A percentile compares a stretch with the other conserved stretches of the same genome.
These are phyloP conservation scores for Spizella passerina DNA, from an alignment of 2,797 vertebrate species.

Conservation along the genomic window DNA sequence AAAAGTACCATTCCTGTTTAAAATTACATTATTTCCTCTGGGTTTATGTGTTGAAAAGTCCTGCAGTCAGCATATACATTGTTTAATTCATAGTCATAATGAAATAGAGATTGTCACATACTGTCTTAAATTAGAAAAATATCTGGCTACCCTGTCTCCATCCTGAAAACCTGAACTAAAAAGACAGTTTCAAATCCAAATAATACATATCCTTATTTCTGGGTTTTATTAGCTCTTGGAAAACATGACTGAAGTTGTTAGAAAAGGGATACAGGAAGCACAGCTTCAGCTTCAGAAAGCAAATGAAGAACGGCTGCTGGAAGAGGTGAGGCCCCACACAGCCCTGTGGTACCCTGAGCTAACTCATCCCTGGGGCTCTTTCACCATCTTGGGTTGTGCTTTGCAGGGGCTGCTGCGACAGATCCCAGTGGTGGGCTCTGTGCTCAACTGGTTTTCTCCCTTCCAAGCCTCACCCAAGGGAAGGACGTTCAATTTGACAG, in stretches of 20 bases:
- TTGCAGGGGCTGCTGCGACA: constrained; percentile 91
- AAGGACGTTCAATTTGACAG: constrained; percentile 91
- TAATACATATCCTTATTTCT: neutral
- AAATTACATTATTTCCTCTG: neutral
- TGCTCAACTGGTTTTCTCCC: constrained; percentile 97
- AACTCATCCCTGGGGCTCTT: neutral
- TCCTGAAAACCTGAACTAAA: neutral
- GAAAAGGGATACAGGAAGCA: constrained; percentile 94
- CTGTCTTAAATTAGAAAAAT: neutral
- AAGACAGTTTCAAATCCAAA: neutral
- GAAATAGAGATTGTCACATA: neutral
- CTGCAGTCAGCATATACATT: neutral
- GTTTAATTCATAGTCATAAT: neutral
- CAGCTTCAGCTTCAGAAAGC: constrained; percentile 91
- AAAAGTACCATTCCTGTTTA: neutral
- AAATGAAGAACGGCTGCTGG: constrained; percentile 90
- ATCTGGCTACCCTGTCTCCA: neutral
- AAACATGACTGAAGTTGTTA: constrained; percentile 97
- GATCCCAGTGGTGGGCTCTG: constrained; percentile 91
- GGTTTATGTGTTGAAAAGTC: neutral
- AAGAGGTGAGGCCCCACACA: constrained; percentile 81
- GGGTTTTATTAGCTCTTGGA: constrained; percentile 85
- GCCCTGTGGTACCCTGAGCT: neutral
- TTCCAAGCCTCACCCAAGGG: constrained; percentile 89
- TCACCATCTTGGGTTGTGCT: neutral